A percentile compares a stretch with the other conserved stretches of the same genome.
Evolutionary conservation across 2,797 vertebrate species (phyloP).

Genomic region (Gadopsis marmoratus): DNA sequence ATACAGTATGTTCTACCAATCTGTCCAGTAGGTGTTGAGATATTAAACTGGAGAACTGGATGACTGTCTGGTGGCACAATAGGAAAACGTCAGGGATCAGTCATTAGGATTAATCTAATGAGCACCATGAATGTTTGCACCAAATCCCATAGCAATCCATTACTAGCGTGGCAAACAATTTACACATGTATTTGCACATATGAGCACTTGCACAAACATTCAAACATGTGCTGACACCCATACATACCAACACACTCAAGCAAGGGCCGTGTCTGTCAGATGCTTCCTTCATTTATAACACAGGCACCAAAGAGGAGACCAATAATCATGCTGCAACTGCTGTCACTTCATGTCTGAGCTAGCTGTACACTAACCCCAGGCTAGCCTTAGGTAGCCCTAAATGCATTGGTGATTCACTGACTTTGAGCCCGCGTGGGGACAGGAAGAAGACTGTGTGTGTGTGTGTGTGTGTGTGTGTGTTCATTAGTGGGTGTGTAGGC

Average conservation of each 20-base stretch:
- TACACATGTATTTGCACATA: not conserved
- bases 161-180: not conserved
- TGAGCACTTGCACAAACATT: not conserved
- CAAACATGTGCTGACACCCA: not conserved
- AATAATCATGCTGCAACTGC: slow-evolving; percentile 53
- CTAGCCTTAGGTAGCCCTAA: slow-evolving; percentile 61
- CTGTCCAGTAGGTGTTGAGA: not conserved
- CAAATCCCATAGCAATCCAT: not conserved
- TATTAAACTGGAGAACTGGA: not conserved
- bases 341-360: slow-evolving; percentile 60
- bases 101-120: not conserved
- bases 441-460: slow-evolving; percentile 20
- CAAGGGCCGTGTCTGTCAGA: not conserved
- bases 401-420: slow-evolving; percentile 65
- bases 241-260: not conserved
- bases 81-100: not conserved
- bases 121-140: not conserved
- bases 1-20: not conserved
- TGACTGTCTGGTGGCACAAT: not conserved
- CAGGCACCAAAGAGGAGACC: slow-evolving; percentile 40
- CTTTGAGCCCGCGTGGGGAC: slow-evolving; percentile 45
- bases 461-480: slow-evolving; percentile 23
- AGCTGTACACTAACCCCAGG: slow-evolving; percentile 43
- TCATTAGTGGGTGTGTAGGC: slow-evolving; percentile 26
- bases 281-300: slow-evolving; percentile 58